Conservation (phyloP, 2,888 invertebrate species). For the Automeris io region DNA sequence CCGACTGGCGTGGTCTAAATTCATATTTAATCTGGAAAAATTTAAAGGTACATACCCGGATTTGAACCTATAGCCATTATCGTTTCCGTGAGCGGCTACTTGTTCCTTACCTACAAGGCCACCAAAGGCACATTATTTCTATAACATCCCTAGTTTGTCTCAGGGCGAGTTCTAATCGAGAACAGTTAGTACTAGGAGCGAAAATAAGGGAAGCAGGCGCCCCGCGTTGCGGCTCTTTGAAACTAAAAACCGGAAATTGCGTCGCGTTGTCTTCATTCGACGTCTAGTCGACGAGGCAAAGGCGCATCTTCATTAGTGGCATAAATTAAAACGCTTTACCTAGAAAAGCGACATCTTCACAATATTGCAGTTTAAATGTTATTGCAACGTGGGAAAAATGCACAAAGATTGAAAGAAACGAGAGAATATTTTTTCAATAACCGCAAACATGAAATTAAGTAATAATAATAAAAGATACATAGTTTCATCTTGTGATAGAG, state of each 20-base stretch:
- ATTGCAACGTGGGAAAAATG: background rate
- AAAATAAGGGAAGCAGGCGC: constrained; percentile 35
- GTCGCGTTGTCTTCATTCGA: constrained; percentile 57
- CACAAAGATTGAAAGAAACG: background rate
- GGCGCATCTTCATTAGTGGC: constrained; percentile 62
- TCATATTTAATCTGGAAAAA: too few relatives aligned
- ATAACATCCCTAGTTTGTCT: background rate
- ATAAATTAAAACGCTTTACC: constrained; percentile 53
- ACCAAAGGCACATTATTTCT: background rate
- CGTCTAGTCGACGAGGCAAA: constrained; percentile 51
- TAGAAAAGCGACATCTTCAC: constrained; percentile 9
- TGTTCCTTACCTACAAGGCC: too few relatives aligned
- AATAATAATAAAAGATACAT: too few relatives aligned
- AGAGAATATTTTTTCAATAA: too few relatives aligned
- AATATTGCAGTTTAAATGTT: background rate
- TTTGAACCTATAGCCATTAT: too few relatives aligned
- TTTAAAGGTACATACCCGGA: too few relatives aligned
- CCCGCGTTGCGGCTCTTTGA: constrained; percentile 53
- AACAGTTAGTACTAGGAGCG: constrained; percentile 1
- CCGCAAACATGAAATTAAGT: too few relatives aligned
- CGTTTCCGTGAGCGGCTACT: too few relatives aligned
- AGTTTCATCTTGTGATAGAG: too few relatives aligned
- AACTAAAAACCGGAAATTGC: constrained; percentile 76
- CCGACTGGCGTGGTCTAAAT: too few relatives aligned
- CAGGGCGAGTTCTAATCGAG: background rate